Evolutionary conservation across 1,140 invertebrate genomes (phyloP).

Genomic region (Frieseomelitta varia): DNA sequence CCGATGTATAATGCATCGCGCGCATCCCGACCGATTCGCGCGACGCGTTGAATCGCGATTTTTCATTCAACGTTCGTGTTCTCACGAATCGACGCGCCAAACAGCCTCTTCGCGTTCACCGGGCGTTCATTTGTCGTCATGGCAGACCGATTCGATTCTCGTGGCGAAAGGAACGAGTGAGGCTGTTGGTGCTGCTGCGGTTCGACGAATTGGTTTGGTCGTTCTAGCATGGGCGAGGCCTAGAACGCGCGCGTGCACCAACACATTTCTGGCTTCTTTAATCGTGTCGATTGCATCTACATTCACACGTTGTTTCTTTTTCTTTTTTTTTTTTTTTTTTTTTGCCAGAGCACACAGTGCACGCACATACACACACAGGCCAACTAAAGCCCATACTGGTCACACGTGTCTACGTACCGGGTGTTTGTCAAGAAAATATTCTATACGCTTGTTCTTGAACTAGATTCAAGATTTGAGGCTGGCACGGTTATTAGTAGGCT

Average conservation of each 20-base stretch:
- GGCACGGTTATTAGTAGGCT: background rate
- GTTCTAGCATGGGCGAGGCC: conserved; percentile 58
- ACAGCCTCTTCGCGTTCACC: background rate
- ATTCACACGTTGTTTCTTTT: conserved; percentile 30
- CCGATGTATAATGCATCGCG: conserved; percentile 67
- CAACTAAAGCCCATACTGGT: conserved; percentile 34
- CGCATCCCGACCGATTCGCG: conserved; percentile 47
- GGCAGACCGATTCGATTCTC: conserved; percentile 50
- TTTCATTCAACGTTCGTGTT: conserved; percentile 62
- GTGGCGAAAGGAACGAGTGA: conserved; percentile 51
- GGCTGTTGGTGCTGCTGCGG: conserved; percentile 3
- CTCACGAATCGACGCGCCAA: conserved; percentile 54
- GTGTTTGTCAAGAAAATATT: conserved; percentile 18
- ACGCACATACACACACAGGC: background rate
- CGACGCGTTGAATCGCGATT: conserved; percentile 62
- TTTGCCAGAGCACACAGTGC: too few relatives aligned
- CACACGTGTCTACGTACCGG: conserved; percentile 15
- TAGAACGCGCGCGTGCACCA: conserved; percentile 35
- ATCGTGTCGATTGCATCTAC: background rate
- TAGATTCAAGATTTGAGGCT: background rate
- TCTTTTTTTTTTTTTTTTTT: background rate
- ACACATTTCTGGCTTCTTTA: background rate
- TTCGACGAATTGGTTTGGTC: conserved; percentile 59
- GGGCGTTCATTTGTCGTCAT: conserved; percentile 62
- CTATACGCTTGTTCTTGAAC: background rate